Percentiles rank a stretch among this genome's conserved stretches.
phyloP scores from a whole-genome alignment of 2,113 vertebrate species.

The Eleginops maclovinus region DNA sequence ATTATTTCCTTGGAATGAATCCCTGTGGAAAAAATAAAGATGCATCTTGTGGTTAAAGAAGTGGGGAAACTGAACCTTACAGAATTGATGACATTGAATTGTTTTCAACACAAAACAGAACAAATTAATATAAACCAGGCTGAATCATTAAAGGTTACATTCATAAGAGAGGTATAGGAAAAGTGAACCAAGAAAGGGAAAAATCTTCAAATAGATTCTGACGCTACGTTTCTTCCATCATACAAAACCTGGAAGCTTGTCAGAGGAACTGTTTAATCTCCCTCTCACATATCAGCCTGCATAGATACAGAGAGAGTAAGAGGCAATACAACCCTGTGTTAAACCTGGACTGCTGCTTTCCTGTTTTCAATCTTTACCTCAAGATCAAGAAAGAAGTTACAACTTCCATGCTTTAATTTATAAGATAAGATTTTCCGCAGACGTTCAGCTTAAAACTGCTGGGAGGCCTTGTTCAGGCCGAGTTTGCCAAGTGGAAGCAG shows the following conservation, averaged over 20 bases:
- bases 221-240: slow-evolving; percentile 35
- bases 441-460: slow-evolving; percentile 44
- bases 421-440: slow-evolving; percentile 47
- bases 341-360: slow-evolving; percentile 47
- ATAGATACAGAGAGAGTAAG: slow-evolving; percentile 25
- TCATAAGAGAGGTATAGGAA: not conserved
- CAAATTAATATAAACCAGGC: not conserved
- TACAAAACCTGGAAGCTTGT: slow-evolving; percentile 77
- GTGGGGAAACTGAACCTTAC: not conserved
- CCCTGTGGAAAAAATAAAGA: no score
- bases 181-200: not conserved
- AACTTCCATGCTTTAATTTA: slow-evolving; percentile 31
- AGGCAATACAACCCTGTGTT: slow-evolving; percentile 12
- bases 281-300: slow-evolving; percentile 43
- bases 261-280: slow-evolving; percentile 64
- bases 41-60: not conserved
- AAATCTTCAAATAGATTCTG: slow-evolving; percentile 31
- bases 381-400: slow-evolving; percentile 30
- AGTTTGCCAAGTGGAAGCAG: slow-evolving; percentile 58
- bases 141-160: not conserved
- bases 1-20: not conserved
- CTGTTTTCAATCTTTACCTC: slow-evolving; percentile 56
- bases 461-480: slow-evolving; percentile 37
- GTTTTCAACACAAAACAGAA: not conserved
- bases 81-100: slow-evolving; percentile 2